Conservation (phyloP, 2,888 invertebrate genomes). For the Sclerodermus sp. region DNA sequence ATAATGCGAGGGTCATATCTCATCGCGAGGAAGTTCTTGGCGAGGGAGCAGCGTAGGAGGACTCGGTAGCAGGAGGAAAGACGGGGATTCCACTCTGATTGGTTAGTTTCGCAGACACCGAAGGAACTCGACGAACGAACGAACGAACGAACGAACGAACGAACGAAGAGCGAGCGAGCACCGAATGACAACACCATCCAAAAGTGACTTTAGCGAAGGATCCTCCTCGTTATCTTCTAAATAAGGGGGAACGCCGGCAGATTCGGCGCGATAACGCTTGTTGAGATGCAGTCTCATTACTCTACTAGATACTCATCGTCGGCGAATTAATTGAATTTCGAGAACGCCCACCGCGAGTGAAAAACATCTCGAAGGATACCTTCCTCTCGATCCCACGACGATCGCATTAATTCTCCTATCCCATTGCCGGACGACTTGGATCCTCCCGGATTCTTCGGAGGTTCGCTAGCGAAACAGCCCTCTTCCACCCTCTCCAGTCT, state of each 20-base stretch:
- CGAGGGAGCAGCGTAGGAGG: conserved; percentile 1
- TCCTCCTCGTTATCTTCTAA: conserved; percentile 33
- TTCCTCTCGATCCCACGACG: too few relatives aligned
- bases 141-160: too few relatives aligned
- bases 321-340: conserved; percentile 39
- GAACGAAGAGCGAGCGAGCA: background rate
- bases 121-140: too few relatives aligned
- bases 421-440: too few relatives aligned
- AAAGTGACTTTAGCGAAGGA: too few relatives aligned
- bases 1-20: conserved; percentile 45
- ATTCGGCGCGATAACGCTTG: conserved; percentile 34
- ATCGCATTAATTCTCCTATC: conserved; percentile 6
- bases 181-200: too few relatives aligned
- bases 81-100: too few relatives aligned
- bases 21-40: conserved; percentile 1
- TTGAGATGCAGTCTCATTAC: conserved; percentile 40
- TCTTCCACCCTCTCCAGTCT: too few relatives aligned
- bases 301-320: conserved; percentile 37
- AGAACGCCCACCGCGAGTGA: conserved; percentile 25
- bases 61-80: too few relatives aligned
- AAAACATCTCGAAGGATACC: background rate
- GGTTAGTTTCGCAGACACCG: too few relatives aligned
- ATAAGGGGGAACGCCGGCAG: conserved; percentile 29
- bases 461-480: too few relatives aligned
- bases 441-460: too few relatives aligned